A percentile compares a stretch with the other conserved stretches of the same genome.
These are phyloP conservation scores for Serripes groenlandicus DNA, from an alignment of 2,888 invertebrate species.

Conservation along the genomic window DNA sequence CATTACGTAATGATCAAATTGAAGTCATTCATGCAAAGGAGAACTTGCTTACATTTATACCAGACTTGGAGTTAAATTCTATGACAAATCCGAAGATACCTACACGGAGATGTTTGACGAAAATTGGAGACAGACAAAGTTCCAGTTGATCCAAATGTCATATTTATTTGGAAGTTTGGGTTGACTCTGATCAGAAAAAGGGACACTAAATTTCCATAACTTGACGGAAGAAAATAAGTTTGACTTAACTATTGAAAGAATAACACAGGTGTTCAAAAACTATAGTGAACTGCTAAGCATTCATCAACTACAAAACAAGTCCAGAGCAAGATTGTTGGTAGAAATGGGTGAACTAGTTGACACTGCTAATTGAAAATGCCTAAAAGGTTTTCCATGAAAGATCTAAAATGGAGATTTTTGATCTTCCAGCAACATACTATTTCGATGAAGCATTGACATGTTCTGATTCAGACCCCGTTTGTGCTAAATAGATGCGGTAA, in stretches of 20 bases:
- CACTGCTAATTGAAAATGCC: too few species aligned
- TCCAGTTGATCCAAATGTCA: background rate
- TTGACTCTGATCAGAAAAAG: conserved; percentile 32
- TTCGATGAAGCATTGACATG: conserved; percentile 18
- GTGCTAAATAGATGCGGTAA: conserved; percentile 45
- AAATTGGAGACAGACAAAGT: background rate
- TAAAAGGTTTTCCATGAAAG: too few species aligned
- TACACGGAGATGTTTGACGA: too few species aligned
- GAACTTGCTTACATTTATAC: too few species aligned
- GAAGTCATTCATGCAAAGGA: too few species aligned
- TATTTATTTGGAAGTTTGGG: conserved; percentile 44
- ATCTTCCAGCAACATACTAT: conserved; percentile 13
- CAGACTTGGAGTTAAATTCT: too few species aligned
- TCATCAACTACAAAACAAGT: background rate
- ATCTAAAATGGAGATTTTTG: too few species aligned
- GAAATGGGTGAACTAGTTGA: conserved; percentile 5
- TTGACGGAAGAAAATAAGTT: conserved; percentile 4
- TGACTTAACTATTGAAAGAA: background rate
- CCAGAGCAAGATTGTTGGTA: background rate
- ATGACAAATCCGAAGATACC: too few species aligned
- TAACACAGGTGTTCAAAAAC: background rate
- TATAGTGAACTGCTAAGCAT: background rate
- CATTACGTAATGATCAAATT: too few species aligned
- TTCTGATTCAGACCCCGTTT: conserved; percentile 21
- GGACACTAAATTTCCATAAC: conserved; percentile 26